phyloP scores from a whole-genome alignment of 2,797 vertebrate species.

The Xyrichtys novacula region DNA sequence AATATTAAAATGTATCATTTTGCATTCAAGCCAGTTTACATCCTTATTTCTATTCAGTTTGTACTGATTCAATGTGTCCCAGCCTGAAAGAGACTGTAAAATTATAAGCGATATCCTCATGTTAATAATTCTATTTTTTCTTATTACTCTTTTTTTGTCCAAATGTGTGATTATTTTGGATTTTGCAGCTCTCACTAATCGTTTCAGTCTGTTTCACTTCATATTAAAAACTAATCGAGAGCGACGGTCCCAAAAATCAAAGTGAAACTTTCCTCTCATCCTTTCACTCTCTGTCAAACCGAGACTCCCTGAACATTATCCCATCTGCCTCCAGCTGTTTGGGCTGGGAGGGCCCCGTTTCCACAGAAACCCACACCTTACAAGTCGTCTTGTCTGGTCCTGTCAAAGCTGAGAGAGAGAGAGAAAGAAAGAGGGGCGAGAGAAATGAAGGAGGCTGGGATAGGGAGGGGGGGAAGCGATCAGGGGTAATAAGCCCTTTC shows the following conservation, averaged over 20 bases:
- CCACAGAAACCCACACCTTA: constrained; percentile 74
- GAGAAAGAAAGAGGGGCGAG: not conserved
- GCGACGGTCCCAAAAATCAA: not conserved
- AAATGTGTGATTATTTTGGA: too few relatives aligned
- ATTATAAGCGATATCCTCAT: too few relatives aligned
- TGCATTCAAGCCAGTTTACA: too few relatives aligned
- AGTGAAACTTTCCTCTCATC: constrained; percentile 49
- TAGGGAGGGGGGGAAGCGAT: not conserved
- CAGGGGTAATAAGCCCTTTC: constrained; percentile 53
- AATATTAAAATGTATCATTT: too few relatives aligned
- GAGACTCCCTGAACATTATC: constrained; percentile 26
- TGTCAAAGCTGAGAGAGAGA: constrained; percentile 34
- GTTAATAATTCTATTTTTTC: too few relatives aligned
- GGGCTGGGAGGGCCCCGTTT: constrained; percentile 66
- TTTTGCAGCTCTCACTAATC: not conserved
- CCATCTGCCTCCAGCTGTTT: constrained; percentile 77
- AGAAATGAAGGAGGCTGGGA: too few relatives aligned
- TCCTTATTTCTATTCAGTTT: too few relatives aligned
- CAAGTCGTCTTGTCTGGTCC: constrained; percentile 74
- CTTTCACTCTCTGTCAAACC: constrained; percentile 5
- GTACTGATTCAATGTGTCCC: too few relatives aligned
- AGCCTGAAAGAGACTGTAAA: too few relatives aligned
- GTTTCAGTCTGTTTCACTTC: not conserved
- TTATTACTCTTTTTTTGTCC: too few relatives aligned
- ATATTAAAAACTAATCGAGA: not conserved